phyloP scores from a whole-genome alignment of 2,888 invertebrate species.

The Acrobasis consociella region DNA sequence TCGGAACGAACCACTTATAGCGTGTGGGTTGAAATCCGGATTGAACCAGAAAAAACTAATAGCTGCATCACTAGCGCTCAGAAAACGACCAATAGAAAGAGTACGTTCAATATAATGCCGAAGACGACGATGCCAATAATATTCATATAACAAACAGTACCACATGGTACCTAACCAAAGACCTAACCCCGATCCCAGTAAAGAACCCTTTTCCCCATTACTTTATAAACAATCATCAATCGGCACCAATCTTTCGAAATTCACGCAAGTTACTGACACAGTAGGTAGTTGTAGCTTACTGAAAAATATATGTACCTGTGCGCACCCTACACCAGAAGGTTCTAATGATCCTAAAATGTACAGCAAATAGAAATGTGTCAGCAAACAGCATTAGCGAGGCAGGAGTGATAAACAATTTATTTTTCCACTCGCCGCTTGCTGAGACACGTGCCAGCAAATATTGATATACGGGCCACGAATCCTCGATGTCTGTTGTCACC shows the following conservation, averaged over 20 bases:
- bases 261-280: too few species aligned
- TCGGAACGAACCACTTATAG: conserved; percentile 1
- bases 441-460: conserved; percentile 21
- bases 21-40: conserved; percentile 17
- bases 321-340: not conserved
- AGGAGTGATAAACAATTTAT: conserved; percentile 52
- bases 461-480: conserved; percentile 15
- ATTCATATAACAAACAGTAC: too few species aligned
- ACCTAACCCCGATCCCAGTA: too few species aligned
- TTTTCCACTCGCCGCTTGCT: conserved; percentile 41
- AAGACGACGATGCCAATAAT: too few species aligned
- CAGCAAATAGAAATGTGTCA: conserved; percentile 57
- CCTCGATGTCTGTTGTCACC: conserved; percentile 3
- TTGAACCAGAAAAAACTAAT: conserved; percentile 8
- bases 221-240: too few species aligned
- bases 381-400: conserved; percentile 35
- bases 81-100: not conserved
- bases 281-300: not conserved
- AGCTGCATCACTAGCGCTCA: not conserved
- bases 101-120: too few species aligned
- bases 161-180: too few species aligned
- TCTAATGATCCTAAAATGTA: conserved; percentile 38
- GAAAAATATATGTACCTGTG: not conserved
- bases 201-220: too few species aligned
- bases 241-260: too few species aligned